phyloP scores from a whole-genome alignment of 2,797 vertebrate genomes.

The Sebastes hubbsi region DNA sequence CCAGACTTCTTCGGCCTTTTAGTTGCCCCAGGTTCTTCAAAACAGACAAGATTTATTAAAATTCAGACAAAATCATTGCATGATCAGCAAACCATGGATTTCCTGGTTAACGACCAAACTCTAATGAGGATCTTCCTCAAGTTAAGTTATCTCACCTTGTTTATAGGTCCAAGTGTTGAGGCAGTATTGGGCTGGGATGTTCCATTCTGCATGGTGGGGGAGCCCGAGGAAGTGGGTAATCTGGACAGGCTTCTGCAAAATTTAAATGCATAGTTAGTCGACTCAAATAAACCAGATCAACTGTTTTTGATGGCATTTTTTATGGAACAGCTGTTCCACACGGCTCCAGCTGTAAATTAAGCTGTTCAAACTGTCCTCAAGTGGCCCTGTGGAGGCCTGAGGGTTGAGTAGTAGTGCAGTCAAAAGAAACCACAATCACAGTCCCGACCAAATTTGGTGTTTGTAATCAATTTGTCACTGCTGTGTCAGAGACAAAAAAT shows the following conservation, averaged over 20 bases:
- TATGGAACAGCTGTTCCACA: background rate
- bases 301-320: background rate
- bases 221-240: conserved; percentile 69
- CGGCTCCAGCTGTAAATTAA: conserved; percentile 9
- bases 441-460: conserved; percentile 16
- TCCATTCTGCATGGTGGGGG: conserved; percentile 68
- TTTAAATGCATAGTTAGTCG: background rate
- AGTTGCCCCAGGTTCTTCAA: conserved; percentile 65
- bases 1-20: conserved; percentile 54
- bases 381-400: background rate
- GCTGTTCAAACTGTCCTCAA: conserved; percentile 23
- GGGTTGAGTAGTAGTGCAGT: background rate
- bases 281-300: background rate
- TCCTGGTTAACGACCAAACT: background rate
- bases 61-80: background rate
- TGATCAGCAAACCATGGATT: background rate
- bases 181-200: conserved; percentile 57
- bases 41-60: conserved; percentile 1
- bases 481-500: conserved; percentile 21
- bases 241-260: conserved; percentile 79
- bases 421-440: conserved; percentile 30
- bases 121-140: background rate
- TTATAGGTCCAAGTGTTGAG: conserved; percentile 50
- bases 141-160: conserved; percentile 53
- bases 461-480: conserved; percentile 14